A percentile compares a stretch with the other conserved stretches of the same genome.
These are phyloP conservation scores for Lontra canadensis DNA, from an alignment of 2,113 vertebrate genomes.

Conservation along the genomic window DNA sequence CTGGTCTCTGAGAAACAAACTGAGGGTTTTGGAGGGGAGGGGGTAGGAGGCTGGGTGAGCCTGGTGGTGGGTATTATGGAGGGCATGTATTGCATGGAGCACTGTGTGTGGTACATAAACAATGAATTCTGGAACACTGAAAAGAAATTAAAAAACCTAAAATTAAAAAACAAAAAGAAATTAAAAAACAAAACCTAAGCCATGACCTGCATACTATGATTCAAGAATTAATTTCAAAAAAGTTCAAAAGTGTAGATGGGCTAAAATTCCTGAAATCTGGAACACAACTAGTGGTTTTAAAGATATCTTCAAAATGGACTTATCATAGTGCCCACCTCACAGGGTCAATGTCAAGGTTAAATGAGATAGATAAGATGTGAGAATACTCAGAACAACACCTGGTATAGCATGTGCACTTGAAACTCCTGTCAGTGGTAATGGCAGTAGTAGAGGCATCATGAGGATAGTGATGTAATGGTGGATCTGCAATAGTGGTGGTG, in stretches of 20 bases:
- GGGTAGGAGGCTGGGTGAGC: too few species aligned
- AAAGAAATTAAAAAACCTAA: too few species aligned
- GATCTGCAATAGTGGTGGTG: not conserved
- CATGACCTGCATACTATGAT: not conserved
- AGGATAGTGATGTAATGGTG: not conserved
- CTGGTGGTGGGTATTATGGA: too few species aligned
- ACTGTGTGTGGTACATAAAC: too few species aligned
- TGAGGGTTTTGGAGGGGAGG: too few species aligned
- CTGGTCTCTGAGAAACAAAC: too few species aligned
- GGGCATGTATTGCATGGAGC: too few species aligned
- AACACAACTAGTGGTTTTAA: not conserved
- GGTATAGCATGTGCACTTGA: not conserved
- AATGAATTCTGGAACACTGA: too few species aligned
- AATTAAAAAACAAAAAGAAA: too few species aligned
- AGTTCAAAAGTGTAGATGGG: not conserved
- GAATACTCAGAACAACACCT: too few species aligned
- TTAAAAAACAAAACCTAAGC: not conserved
- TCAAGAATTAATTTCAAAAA: not conserved
- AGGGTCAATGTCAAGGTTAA: not conserved
- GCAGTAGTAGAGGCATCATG: not conserved
- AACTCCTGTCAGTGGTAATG: not conserved
- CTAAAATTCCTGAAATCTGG: not conserved
- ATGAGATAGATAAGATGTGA: rapidly evolving
- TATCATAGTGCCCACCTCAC: not conserved
- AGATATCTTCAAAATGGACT: not conserved